Evolutionary conservation across 2,113 vertebrate genomes (phyloP).

Genomic region (Regulus satrapa): DNA sequence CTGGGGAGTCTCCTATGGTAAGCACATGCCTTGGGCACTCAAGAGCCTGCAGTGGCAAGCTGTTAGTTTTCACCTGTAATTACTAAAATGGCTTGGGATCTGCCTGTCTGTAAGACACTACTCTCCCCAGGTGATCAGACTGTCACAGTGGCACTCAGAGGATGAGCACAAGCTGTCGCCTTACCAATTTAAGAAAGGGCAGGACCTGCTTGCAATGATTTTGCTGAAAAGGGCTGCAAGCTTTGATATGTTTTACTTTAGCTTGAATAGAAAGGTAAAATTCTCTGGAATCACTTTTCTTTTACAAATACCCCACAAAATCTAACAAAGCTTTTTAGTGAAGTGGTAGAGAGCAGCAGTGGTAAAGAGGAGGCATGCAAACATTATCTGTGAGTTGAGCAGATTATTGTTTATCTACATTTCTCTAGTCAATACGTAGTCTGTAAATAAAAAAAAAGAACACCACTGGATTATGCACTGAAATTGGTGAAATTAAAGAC

Average conservation of each 20-base stretch:
- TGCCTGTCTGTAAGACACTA: neutral
- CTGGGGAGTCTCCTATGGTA: neutral
- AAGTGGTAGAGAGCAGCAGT: neutral
- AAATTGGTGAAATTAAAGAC: neutral
- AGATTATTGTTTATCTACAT: neutral
- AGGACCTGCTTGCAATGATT: neutral
- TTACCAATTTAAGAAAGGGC: neutral
- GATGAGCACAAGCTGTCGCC: neutral
- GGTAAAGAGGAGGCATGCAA: neutral
- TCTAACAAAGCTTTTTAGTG: neutral
- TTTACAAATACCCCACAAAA: neutral
- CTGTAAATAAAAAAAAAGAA: neutral
- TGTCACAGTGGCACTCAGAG: neutral
- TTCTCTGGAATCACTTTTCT: neutral
- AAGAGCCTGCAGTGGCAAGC: neutral
- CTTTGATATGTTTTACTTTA: neutral
- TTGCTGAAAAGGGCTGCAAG: neutral
- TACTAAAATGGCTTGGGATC: conserved; percentile 10
- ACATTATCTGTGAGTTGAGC: neutral
- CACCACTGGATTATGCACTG: neutral
- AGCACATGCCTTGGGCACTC: neutral
- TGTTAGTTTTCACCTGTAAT: conserved; percentile 48
- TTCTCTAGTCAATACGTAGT: neutral
- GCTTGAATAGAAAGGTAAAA: neutral
- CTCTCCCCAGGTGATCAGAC: conserved; percentile 18